A percentile compares a stretch with the other conserved stretches of the same genome.
Conservation (phyloP, 2,113 vertebrate species). For the Romanogobio albipinnatus region DNA sequence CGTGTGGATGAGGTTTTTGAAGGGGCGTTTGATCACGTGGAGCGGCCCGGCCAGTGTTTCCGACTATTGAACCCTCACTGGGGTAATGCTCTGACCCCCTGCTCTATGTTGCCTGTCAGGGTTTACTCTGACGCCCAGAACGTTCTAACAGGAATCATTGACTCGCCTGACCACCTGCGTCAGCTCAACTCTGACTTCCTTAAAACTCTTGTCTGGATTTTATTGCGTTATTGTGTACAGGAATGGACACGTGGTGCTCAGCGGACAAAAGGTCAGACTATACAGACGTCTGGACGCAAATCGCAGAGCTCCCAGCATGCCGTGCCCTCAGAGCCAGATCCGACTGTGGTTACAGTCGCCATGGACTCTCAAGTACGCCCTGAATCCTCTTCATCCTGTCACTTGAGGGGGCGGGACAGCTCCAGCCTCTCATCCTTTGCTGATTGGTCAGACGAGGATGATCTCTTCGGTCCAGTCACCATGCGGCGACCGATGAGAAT, state of each 20-base stretch:
- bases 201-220: constrained; percentile 90
- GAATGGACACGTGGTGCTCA: constrained; percentile 62
- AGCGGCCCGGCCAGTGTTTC: constrained; percentile 70
- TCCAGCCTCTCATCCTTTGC: constrained; percentile 81
- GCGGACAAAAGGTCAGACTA: constrained; percentile 66
- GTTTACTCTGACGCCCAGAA: constrained; percentile 92
- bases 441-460: constrained; percentile 91
- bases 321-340: constrained; percentile 30
- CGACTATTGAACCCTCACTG: constrained; percentile 88
- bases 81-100: constrained; percentile 90
- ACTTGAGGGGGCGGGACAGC: constrained; percentile 73
- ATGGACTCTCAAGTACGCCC: constrained; percentile 44
- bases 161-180: constrained; percentile 89
- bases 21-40: constrained; percentile 85
- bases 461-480: constrained; percentile 85
- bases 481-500: constrained; percentile 76
- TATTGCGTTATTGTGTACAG: constrained; percentile 82
- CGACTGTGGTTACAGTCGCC: constrained; percentile 36
- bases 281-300: constrained; percentile 64
- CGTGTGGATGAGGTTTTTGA: constrained; percentile 95
- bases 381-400: constrained; percentile 58
- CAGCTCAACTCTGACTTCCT: constrained; percentile 92
- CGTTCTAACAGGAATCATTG: constrained; percentile 92
- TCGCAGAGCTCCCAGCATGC: constrained; percentile 72
- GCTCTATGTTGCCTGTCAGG: constrained; percentile 82